Conservation (phyloP, 2,888 invertebrate species). For the Apodemia mormo region DNA sequence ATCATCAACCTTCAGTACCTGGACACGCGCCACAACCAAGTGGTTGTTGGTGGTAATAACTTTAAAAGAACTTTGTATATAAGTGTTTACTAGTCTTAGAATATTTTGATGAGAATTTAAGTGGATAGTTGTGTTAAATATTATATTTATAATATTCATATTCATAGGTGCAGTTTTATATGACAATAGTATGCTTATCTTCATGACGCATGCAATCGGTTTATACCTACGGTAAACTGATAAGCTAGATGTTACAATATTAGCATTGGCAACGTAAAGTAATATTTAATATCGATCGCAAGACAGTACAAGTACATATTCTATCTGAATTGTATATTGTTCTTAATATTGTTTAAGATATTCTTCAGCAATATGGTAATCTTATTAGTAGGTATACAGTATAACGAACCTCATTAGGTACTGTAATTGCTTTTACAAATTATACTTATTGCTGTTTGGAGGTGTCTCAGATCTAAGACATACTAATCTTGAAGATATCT, state of each 20-base stretch:
- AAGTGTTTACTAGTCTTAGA: constrained; percentile 59
- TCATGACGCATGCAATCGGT: constrained; percentile 42
- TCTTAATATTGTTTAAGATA: not conserved
- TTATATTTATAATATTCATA: constrained; percentile 33
- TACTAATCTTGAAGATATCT: too few relatives aligned
- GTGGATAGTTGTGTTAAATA: constrained; percentile 5
- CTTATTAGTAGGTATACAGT: too few relatives aligned
- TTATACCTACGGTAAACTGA: constrained; percentile 38
- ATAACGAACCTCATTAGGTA: too few relatives aligned
- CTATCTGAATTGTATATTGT: not conserved
- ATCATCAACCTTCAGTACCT: constrained; percentile 64
- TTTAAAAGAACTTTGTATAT: constrained; percentile 43
- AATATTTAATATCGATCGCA: constrained; percentile 32
- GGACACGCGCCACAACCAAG: constrained; percentile 64
- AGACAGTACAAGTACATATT: not conserved
- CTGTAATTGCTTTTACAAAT: too few relatives aligned
- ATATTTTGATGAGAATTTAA: constrained; percentile 9
- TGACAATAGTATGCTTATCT: constrained; percentile 39
- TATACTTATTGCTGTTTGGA: too few relatives aligned
- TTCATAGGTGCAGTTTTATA: constrained; percentile 30
- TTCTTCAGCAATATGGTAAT: too few relatives aligned
- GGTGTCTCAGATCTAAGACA: too few relatives aligned
- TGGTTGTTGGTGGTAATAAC: constrained; percentile 81
- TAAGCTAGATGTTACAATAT: constrained; percentile 40
- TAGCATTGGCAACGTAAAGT: constrained; percentile 34